A percentile compares a stretch with the other conserved stretches of the same genome.
These are phyloP conservation scores for Poecilia velifera DNA, from an alignment of 2,797 vertebrate genomes.

Conservation along the genomic window DNA sequence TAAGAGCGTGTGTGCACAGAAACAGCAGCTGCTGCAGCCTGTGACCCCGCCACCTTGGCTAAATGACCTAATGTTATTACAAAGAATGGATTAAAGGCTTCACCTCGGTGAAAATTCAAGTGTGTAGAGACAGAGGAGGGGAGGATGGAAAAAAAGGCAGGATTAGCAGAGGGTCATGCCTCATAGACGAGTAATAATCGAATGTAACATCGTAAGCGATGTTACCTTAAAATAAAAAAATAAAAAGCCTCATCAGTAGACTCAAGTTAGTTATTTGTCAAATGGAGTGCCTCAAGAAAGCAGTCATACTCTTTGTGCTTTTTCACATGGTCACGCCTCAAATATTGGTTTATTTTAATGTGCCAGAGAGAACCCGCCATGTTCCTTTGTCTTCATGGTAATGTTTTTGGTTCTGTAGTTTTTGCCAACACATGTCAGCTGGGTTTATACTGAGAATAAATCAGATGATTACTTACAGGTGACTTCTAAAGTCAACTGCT, in stretches of 20 bases:
- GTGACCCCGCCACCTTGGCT: constrained; percentile 48
- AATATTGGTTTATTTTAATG: background rate
- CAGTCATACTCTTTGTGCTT: background rate
- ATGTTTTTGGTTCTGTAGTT: background rate
- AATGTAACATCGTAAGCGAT: constrained; percentile 67
- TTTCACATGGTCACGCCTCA: background rate
- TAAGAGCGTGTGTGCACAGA: constrained; percentile 46
- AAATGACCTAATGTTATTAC: constrained; percentile 77
- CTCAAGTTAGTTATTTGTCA: background rate
- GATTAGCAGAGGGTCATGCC: constrained; percentile 43
- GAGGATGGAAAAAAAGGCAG: constrained; percentile 20
- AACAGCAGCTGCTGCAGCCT: constrained; percentile 63
- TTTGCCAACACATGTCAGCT: background rate
- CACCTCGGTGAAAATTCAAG: constrained; percentile 76
- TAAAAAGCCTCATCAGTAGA: constrained; percentile 31
- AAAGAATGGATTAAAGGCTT: constrained; percentile 74
- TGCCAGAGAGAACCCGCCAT: background rate
- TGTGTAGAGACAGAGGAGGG: constrained; percentile 43
- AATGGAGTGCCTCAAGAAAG: background rate
- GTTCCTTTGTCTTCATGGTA: background rate
- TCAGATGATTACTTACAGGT: background rate
- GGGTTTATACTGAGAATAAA: background rate
- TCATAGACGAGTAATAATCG: constrained; percentile 74
- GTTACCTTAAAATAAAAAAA: constrained; percentile 45
- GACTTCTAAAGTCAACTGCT: background rate